Base-by-base conservation (phyloP, 2,888 invertebrate genomes). In the Bellardia pandia region DNA sequence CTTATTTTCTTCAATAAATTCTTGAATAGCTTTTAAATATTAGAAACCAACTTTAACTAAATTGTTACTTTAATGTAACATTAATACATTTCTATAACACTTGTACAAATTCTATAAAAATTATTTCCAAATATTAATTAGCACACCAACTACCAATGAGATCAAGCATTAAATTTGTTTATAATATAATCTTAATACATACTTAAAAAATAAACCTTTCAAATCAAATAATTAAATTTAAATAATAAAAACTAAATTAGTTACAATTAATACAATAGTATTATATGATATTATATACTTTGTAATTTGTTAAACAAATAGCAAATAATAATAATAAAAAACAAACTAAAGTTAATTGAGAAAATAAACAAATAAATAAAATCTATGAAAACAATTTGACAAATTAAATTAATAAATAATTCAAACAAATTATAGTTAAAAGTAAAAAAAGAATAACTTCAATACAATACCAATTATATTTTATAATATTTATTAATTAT, bases 401-500 rank as follows among this genome's bases (percentile, higher is more conserved):
- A 23, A 68, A 23, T 3, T 45, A 48, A 86, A 45, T 45, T 45
- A 45, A 84, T 23, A 66, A 75, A 37, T 60, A 83, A 79, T 60
- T 37, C 14, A 86, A 78, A 77, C 66, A 66, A 71, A 89, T 60
- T 11, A 89, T 85, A 88, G 69, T 76, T 80, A 40, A 45, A 53
- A 76, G 40, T 33, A 79, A 33, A 37, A 60, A 72, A 66, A 56
- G 56, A 69, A 74, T 64, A 77, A 75, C 88, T 74, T 83, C 71
- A 90, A 89, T 89, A 88, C 89, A 89, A 81, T 86, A 86, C 80
- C 77, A 86, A 82, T 86, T 76, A 69, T 53, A 33, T 56, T 75
- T 23, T 62, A 62, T 69, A 53, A 53, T 62, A 62, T 76, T 76
- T 53, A 74, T 83, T 77, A 72, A 80, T 86, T 86, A 88, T 86